Conservation (phyloP, 2,113 vertebrate species). For the Rana temporaria region DNA sequence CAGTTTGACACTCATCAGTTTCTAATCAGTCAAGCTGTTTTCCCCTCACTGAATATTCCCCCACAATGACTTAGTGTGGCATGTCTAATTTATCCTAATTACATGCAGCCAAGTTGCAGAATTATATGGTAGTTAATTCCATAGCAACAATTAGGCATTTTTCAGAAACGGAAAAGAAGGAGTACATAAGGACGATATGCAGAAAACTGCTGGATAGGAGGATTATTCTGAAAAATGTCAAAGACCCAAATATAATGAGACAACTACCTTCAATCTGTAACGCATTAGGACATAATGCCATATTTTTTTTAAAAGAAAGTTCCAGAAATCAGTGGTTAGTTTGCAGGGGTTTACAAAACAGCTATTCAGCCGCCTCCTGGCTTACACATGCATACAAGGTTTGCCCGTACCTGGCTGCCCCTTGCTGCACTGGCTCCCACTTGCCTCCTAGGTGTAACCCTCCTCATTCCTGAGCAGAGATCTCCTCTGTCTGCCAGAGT, state of each 20-base stretch:
- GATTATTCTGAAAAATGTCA: background rate
- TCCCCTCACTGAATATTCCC: constrained; percentile 27
- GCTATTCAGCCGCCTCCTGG: no score
- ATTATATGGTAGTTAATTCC: constrained; percentile 8
- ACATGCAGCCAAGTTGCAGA: constrained; percentile 12
- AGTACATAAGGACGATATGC: constrained; percentile 13
- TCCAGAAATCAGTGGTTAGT: no score
- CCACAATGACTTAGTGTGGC: constrained; percentile 39
- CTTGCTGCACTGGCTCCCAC: no score
- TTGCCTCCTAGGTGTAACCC: no score
- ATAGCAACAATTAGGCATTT: constrained; percentile 22
- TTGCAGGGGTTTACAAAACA: no score
- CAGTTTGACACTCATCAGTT: constrained; percentile 3
- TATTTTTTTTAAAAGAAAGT: no score
- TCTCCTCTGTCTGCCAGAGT: no score
- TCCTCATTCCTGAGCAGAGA: no score
- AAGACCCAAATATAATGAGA: background rate
- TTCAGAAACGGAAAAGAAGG: background rate
- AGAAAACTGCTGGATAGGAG: constrained; percentile 8
- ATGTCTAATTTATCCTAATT: constrained; percentile 40
- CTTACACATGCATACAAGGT: no score
- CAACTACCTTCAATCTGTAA: no score
- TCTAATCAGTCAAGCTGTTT: background rate
- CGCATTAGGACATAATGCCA: no score
- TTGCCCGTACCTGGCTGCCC: no score